Evolutionary conservation across 1,140 invertebrate species (phyloP), one percentile per base, ranked within the genome.

Genomic region (Bombyx mandarina): DNA sequence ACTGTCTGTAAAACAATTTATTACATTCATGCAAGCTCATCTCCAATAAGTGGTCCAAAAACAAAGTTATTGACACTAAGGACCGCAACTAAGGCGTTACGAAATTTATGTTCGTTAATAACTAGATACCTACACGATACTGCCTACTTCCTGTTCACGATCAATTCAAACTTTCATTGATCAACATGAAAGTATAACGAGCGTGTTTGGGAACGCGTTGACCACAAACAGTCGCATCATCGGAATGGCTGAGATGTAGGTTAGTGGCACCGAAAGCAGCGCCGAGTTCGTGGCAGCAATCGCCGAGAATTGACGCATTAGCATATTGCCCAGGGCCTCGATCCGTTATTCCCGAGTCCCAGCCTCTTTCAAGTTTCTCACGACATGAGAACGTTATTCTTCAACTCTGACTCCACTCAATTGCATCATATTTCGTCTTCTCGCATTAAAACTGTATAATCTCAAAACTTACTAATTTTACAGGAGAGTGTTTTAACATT

Each of bases 161-260:
- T 65, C 62, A 66, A 61, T 71, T 62, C 66, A 65, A 75, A 79
- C 79, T 82, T 85, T 82, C 79, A 64, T 77, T 72, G 69, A 77
- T 85, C 73, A 67, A 78, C 77, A 75, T 73, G 79, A 83, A 83
- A 83, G 82, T 86, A 80, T 81, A 82, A 79, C 79, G 71, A 81
- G 72, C 71, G 75, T 82, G 71, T 80, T 80, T 73, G 75, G 71
- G 67, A 78, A 77, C 73, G 72, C 67, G 70, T 67, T 75, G 74
- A 69, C 73, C 66, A 72, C 73, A 75, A 81, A 73, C 75, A 79
- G 78, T 68, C 74, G 70, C 74, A 81, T 82, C 79, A 78, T 73
- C 71, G 72, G 64, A 67, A 57, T 58, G 60, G 55, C 55, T 54
- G 71, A 79, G 77, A 85, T 81, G 82, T 83, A 71, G 83, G 83